Evolutionary conservation across 2,888 invertebrate genomes (phyloP), one percentile per base, ranked within the genome.

Genomic region (Morinoia aosen): DNA sequence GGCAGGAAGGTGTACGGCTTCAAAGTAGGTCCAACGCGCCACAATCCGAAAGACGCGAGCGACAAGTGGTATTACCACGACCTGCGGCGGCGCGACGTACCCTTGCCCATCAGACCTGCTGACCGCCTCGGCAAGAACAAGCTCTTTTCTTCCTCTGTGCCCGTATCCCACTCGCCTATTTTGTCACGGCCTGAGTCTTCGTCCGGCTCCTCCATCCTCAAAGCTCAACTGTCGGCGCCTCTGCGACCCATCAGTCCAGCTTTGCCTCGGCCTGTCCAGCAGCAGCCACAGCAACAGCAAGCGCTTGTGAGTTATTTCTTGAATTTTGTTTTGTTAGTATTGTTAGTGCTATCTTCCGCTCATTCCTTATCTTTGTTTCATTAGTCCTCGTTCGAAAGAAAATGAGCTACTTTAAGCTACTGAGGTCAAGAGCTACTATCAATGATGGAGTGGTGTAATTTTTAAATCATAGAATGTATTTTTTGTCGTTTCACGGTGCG

Each of bases 161-260:
- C 93, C 33, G 16, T 93, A 10, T 48, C 93, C n/a, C 56, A 58
- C 39, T 61, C 95, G 5, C 95, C 95, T 58, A 40, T 95, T 33
- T 39, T 64, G 61, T 64, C 95, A 19, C 58, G 95, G 33, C 64
- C 95, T 11, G 64, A 64, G 40, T n/a, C 58, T n/a, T 61, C 64
- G 61, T 39, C 40, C 10, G 95, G 95, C 40, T 95, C 95, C 33
- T 98, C 98, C 19, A 98, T 98, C 97, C 97, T 98, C 97, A 98
- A 98, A 97, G 98, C 98, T 97, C 98, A 98, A 97, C 97, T 98
- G 97, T 98, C 98, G 97, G 98, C 98, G 97, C 98, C 98, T 96
- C 98, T 98, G 96, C 96, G 96, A 95, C 96, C 96, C 95, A 96
- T 96, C 96, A 96, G 96, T 95, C 76, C 96, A 94, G 95, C 96